These are phyloP conservation scores for Agrenia bidenticulata DNA, from an alignment of 2,888 invertebrate genomes.

Conservation along the genomic window DNA sequence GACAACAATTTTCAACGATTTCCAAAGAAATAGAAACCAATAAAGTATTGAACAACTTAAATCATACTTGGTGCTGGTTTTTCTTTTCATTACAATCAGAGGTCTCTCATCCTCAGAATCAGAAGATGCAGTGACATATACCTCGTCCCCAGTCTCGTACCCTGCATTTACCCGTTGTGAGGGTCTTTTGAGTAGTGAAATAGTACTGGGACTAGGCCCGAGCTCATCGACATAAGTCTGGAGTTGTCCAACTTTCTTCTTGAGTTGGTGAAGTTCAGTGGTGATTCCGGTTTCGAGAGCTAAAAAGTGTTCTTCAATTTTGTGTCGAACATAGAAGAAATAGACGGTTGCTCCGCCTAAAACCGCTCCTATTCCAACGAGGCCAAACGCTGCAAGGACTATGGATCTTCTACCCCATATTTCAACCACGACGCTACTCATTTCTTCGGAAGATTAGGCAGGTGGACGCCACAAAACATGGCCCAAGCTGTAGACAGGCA, in stretches of 20 bases:
- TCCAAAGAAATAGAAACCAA: too few species aligned
- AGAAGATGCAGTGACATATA: constrained; percentile 46
- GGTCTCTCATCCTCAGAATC: constrained; percentile 39
- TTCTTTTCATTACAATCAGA: neutral
- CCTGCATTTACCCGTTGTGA: constrained; percentile 24
- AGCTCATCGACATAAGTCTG: constrained; percentile 2
- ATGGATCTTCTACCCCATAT: constrained; percentile 31
- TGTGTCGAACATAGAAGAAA: constrained; percentile 37
- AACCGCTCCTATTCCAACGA: too few species aligned
- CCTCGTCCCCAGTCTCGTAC: constrained; percentile 44
- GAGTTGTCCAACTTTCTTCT: constrained; percentile 39
- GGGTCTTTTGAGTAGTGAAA: constrained; percentile 11
- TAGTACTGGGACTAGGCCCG: neutral
- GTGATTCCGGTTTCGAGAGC: constrained; percentile 35
- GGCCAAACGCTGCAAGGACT: constrained; percentile 39
- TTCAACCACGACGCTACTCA: constrained; percentile 18
- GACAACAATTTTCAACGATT: too few species aligned
- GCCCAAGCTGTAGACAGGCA: too few species aligned
- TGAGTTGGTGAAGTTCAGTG: constrained; percentile 37
- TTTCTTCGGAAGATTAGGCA: too few species aligned
- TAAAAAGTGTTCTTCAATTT: constrained; percentile 37
- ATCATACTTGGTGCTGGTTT: too few species aligned
- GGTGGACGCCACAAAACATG: too few species aligned
- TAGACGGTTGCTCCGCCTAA: constrained; percentile 41
- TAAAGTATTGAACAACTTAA: too few species aligned